Evolutionary conservation across 2,888 invertebrate species (phyloP), one percentile per base, ranked within the genome.

Genomic region (Arctia plantaginis): DNA sequence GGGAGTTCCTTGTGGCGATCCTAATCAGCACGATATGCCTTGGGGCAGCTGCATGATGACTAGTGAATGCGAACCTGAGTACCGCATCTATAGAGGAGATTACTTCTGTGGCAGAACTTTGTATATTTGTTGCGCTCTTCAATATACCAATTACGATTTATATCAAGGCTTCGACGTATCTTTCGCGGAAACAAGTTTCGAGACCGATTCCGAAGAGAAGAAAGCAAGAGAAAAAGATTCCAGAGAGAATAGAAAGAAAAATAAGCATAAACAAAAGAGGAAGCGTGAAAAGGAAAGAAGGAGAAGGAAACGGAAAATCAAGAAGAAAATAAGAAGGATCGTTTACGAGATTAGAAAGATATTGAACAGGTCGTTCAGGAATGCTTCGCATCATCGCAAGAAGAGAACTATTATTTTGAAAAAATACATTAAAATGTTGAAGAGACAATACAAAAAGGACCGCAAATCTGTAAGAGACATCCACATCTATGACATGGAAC

Each of bases 1-100:
- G 95, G 95, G 94, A 3, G 90, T 93, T 6, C 88, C 92, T 0
- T 95, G 95, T 76, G 95, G 95, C 0, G 95, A 95, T 79, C 95
- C 95, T 0, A 89, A 91, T 67, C 93, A 94, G 74, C 93, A 94
- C 72, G 94, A 95, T 72, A 89, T 91, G 87, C 95, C 94, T 0
- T 94, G 94, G 95, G 95, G 94, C 1, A 82, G 86, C 20, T 95
- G 95, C 80, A 91, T 92, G 91, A 79, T 93, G 13, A 78, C 92
- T 0, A 84, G 87, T 82, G 93, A 94, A 74, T 95, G 94, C 71
- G 93, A 93, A 27, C 72, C 92, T 0, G 95, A 94, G 76, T 94
- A 86, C 78, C 89, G 95, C 7, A 90, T 95, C 55, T 93, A 90
- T 77, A 85, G 94, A 15, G 95, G 95, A 0, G 95, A 95, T 72